These are phyloP conservation scores for Drosophila sechellia DNA, from an alignment of 1,140 invertebrate genomes.

Conservation along the genomic window DNA sequence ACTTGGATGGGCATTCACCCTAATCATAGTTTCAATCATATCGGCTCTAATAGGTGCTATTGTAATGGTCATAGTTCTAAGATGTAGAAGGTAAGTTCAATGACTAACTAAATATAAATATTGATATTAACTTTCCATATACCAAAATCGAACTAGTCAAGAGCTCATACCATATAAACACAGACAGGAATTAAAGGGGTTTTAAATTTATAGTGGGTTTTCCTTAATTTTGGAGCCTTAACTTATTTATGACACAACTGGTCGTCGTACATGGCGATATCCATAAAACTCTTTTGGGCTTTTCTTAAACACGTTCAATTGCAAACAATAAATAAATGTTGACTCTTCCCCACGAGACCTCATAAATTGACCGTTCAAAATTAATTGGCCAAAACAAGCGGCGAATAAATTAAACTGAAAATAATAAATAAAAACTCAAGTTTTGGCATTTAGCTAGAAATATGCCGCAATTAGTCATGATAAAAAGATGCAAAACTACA, in stretches of 20 bases:
- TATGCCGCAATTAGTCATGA: conserved; percentile 75
- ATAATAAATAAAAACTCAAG: conserved; percentile 63
- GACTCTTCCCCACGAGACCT: conserved; percentile 13
- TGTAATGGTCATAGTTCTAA: conserved; percentile 86
- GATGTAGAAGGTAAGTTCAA: conserved; percentile 85
- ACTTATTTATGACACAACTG: conserved; percentile 6
- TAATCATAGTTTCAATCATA: conserved; percentile 86
- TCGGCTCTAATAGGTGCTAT: conserved; percentile 86
- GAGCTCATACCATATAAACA: too few species aligned
- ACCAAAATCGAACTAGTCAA: too few species aligned
- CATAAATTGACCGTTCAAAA: conserved; percentile 64
- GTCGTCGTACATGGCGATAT: conserved; percentile 26
- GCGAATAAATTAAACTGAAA: conserved; percentile 37
- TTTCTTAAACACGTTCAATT: conserved; percentile 30
- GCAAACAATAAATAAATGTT: conserved; percentile 32
- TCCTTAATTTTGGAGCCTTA: neutral
- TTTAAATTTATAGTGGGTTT: too few species aligned
- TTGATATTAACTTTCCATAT: too few species aligned
- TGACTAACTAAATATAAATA: too few species aligned
- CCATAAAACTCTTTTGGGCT: conserved; percentile 13
- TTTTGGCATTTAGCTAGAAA: conserved; percentile 77
- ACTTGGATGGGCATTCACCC: conserved; percentile 85
- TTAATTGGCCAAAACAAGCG: conserved; percentile 61
- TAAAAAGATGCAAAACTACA: conserved; percentile 38
- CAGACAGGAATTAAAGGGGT: too few species aligned